Percentiles rank a stretch among this genome's conserved stretches.
Conservation (phyloP, 2,888 invertebrate species). For the Cheilosia vernalis region DNA sequence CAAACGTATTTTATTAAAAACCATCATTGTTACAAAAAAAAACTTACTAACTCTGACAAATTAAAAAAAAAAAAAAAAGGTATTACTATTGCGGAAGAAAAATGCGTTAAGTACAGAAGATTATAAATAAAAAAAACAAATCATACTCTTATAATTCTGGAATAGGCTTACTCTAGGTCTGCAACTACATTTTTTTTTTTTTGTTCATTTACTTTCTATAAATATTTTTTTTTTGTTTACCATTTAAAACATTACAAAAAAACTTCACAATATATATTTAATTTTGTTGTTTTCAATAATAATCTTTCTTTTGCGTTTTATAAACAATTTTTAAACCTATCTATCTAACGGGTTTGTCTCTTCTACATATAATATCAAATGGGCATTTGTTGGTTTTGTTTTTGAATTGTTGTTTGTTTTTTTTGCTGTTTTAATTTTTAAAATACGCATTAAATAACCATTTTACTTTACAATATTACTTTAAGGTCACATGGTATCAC, state of each 20-base stretch:
- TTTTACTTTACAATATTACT: constrained; percentile 76
- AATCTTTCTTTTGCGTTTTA: constrained; percentile 56
- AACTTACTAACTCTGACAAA: background rate
- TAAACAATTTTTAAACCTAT: constrained; percentile 73
- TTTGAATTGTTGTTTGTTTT: constrained; percentile 11
- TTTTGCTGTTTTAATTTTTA: constrained; percentile 27
- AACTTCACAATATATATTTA: constrained; percentile 56
- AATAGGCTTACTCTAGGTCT: constrained; percentile 48
- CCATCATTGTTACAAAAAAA: constrained; percentile 19
- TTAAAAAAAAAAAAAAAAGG: background rate
- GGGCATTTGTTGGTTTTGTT: constrained; percentile 58
- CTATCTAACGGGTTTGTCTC: constrained; percentile 60
- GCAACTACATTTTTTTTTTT: constrained; percentile 14
- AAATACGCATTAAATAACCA: constrained; percentile 66
- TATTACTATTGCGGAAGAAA: constrained; percentile 33
- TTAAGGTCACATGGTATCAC: constrained; percentile 84
- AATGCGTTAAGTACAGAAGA: constrained; percentile 68
- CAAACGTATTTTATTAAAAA: constrained; percentile 39
- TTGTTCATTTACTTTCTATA: constrained; percentile 21
- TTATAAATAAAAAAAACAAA: constrained; percentile 23
- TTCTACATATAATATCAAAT: constrained; percentile 63
- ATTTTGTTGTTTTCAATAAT: constrained; percentile 51
- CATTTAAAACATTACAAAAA: constrained; percentile 66
- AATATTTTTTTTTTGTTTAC: constrained; percentile 42
- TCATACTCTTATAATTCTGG: constrained; percentile 37